Conservation (phyloP, 2,888 invertebrate genomes). For the Leptopilina syphax region DNA sequence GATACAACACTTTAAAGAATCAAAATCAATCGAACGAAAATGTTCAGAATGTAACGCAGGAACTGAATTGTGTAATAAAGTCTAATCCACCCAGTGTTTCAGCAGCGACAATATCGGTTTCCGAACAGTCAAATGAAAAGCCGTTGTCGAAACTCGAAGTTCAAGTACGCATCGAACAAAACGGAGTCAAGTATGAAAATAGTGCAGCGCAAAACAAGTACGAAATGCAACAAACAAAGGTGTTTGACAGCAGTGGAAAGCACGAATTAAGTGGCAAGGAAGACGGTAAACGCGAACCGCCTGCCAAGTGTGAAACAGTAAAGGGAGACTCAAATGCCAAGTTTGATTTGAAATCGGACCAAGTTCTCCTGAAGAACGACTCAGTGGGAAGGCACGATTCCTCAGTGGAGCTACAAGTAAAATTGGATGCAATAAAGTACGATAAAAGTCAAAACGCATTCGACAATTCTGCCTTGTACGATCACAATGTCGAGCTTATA, state of each 20-base stretch:
- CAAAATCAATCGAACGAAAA: conserved; percentile 55
- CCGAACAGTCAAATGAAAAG: conserved; percentile 59
- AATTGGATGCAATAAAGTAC: conserved; percentile 51
- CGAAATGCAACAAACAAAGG: conserved; percentile 49
- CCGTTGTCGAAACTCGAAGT: conserved; percentile 1
- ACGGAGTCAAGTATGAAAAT: conserved; percentile 63
- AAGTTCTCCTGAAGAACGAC: background rate
- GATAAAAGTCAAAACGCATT: conserved; percentile 58
- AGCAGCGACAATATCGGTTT: conserved; percentile 33
- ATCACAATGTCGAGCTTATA: conserved; percentile 53
- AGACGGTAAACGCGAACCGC: background rate
- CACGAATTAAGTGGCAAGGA: background rate
- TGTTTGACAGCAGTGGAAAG: background rate
- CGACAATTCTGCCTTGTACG: conserved; percentile 60
- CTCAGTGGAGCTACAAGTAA: conserved; percentile 27
- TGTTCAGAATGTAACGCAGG: conserved; percentile 57
- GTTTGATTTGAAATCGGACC: conserved; percentile 51
- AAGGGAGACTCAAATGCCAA: conserved; percentile 56
- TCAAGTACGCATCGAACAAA: conserved; percentile 65
- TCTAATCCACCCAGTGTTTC: conserved; percentile 32
- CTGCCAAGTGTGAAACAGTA: conserved; percentile 44
- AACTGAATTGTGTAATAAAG: conserved; percentile 62
- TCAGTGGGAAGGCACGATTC: background rate
- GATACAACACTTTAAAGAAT: conserved; percentile 51
- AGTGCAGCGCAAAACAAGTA: conserved; percentile 57